Conservation (phyloP, 23 tunicate species). For the Trididemnum nubilum region DNA sequence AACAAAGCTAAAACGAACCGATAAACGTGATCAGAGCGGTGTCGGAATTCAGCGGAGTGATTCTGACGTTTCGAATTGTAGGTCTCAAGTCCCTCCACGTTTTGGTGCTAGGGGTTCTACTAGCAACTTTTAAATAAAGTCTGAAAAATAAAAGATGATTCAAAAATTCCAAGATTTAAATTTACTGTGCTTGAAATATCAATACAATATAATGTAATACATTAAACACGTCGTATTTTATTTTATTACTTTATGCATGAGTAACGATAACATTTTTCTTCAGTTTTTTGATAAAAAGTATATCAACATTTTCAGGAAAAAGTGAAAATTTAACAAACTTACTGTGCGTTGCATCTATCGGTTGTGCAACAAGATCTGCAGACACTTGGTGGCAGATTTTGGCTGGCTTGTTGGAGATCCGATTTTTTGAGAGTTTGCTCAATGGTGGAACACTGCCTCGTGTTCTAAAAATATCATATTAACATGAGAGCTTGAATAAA, state of each 20-base stretch:
- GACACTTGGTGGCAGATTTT: conserved; percentile 30
- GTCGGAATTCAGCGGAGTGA: conserved; percentile 19
- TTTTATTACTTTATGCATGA: no score
- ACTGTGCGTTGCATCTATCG: conserved; percentile 44
- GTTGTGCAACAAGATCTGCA: conserved; percentile 53
- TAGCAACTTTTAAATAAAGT: conserved; percentile 18
- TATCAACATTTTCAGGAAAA: no score
- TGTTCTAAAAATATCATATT: conserved; percentile 54
- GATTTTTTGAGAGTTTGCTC: not conserved
- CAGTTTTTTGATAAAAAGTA: no score
- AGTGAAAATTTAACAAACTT: not conserved
- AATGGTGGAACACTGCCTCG: conserved; percentile 33
- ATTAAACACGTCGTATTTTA: no score
- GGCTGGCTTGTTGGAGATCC: not conserved
- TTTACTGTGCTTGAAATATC: no score
- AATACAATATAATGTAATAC: no score
- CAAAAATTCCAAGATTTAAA: no score
- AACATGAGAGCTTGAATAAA: no score
- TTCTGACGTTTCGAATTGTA: conserved; percentile 38
- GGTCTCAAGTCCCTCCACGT: conserved; percentile 34
- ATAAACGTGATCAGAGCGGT: conserved; percentile 56
- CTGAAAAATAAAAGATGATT: conserved; percentile 29
- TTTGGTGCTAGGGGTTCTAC: not conserved
- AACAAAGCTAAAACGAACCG: no score
- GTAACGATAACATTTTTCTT: no score